These are phyloP conservation scores for Carcina quercana DNA, from an alignment of 2,888 invertebrate genomes.

Conservation along the genomic window DNA sequence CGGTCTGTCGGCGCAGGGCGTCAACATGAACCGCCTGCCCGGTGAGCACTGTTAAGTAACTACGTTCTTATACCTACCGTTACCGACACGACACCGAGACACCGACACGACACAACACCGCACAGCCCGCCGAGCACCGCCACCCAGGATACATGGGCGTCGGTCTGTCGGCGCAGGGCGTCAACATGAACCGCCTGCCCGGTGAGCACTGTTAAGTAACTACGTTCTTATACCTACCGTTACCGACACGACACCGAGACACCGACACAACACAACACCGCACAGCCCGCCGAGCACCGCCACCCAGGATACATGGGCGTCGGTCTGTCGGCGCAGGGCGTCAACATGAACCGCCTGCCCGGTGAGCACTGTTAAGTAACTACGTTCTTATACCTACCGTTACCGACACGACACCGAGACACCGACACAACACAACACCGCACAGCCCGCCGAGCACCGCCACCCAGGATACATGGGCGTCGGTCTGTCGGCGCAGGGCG, in stretches of 20 bases:
- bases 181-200: slow-evolving; percentile 98
- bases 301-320: slow-evolving; percentile 99
- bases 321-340: slow-evolving; percentile 96
- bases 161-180: slow-evolving; percentile 96
- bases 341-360: slow-evolving; percentile 98
- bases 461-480: slow-evolving; percentile 99
- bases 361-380: slow-evolving; percentile 65
- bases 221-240: too few species aligned
- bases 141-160: slow-evolving; percentile 99
- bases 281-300: too few species aligned
- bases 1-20: slow-evolving; percentile 96
- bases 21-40: slow-evolving; percentile 98
- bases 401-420: too few species aligned
- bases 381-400: too few species aligned
- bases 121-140: too few species aligned
- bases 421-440: too few species aligned
- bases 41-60: slow-evolving; percentile 65
- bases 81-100: too few species aligned
- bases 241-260: too few species aligned
- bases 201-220: slow-evolving; percentile 65
- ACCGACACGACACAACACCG: too few species aligned
- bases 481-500: slow-evolving; percentile 96
- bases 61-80: too few species aligned
- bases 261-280: too few species aligned
- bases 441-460: too few species aligned